phyloP scores from a whole-genome alignment of 2,797 vertebrate genomes.

The Oreochromis grahami region DNA sequence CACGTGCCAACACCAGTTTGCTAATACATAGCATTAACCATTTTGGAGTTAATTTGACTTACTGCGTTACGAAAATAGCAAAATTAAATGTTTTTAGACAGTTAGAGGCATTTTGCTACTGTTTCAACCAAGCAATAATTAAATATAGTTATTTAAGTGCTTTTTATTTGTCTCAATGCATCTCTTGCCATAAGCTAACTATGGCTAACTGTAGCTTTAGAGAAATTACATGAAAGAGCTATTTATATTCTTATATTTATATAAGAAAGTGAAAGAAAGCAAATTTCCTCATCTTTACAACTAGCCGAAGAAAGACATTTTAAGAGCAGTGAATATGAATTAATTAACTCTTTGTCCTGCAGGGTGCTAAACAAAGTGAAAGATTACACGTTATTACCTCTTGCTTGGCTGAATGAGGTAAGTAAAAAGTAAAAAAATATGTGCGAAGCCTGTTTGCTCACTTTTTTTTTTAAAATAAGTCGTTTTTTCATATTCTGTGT shows the following conservation, averaged over 20 bases:
- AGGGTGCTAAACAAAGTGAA: constrained; percentile 82
- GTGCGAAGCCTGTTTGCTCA: neutral
- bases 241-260: neutral
- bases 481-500: neutral
- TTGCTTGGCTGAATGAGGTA: constrained; percentile 96
- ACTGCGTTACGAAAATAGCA: neutral
- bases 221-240: neutral
- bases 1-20: neutral
- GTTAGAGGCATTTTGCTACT: neutral
- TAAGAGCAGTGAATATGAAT: neutral
- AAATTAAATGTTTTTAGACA: neutral
- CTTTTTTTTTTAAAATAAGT: neutral
- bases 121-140: neutral
- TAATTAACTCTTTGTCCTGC: constrained; percentile 33
- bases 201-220: neutral
- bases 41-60: neutral
- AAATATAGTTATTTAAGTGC: neutral
- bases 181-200: neutral
- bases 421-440: constrained; percentile 38
- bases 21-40: neutral
- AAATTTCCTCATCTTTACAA: neutral
- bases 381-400: constrained; percentile 79
- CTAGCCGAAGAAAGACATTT: neutral
- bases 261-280: neutral
- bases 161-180: neutral